These are phyloP conservation scores for Drosophila kanapiae DNA, from an alignment of 1,140 invertebrate species.

Conservation along the genomic window DNA sequence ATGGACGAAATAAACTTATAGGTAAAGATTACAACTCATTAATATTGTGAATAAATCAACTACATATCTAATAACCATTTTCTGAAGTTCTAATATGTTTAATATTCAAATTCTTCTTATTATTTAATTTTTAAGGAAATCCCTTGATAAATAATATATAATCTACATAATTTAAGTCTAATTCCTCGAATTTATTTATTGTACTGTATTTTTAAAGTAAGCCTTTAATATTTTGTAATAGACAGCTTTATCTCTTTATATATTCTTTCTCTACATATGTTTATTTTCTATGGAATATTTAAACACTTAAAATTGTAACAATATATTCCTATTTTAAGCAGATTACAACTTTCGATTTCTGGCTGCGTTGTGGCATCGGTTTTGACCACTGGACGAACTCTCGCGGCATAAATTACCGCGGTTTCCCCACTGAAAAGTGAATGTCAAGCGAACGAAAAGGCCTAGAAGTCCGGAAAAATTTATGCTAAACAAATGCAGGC, in stretches of 20 bases:
- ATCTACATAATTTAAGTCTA: no score
- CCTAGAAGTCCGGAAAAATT: slow-evolving; percentile 53
- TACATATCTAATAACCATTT: no score
- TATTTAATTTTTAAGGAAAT: no score
- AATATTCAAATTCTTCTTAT: no score
- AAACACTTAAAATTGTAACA: neutral
- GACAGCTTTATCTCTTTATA: neutral
- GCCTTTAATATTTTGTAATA: no score
- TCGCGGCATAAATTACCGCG: slow-evolving; percentile 68
- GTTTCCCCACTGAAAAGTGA: slow-evolving; percentile 51
- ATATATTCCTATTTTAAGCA: slow-evolving; percentile 15
- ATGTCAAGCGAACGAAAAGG: slow-evolving; percentile 31
- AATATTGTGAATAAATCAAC: no score
- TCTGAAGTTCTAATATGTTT: no score
- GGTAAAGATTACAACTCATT: no score
- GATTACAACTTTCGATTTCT: slow-evolving; percentile 49
- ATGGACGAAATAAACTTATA: neutral
- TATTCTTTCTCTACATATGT: neutral
- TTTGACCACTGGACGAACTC: slow-evolving; percentile 51
- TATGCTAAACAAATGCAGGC: slow-evolving; percentile 76
- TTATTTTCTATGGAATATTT: neutral
- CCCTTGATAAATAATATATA: no score
- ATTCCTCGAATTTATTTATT: no score
- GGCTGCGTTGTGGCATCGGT: slow-evolving; percentile 27
- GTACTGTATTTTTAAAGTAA: no score